phyloP scores from a whole-genome alignment of 2,797 vertebrate genomes.

The Oreochromis grahami region DNA sequence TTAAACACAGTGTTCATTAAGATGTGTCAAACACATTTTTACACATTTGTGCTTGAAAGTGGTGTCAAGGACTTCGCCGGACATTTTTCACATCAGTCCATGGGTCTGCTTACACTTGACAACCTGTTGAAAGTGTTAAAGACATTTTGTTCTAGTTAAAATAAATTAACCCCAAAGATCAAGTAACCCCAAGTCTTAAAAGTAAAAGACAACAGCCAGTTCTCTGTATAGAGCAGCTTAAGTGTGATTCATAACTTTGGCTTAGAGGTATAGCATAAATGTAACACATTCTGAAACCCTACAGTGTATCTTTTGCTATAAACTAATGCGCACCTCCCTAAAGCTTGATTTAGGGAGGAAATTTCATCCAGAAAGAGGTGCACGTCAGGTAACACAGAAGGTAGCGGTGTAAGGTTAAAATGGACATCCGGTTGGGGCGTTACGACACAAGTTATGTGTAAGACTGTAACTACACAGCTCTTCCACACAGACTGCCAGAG shows the following conservation, averaged over 20 bases:
- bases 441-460: rapidly evolving
- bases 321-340: neutral
- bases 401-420: neutral
- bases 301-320: neutral
- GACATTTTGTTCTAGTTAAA: neutral
- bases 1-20: neutral
- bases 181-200: neutral
- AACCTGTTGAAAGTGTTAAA: neutral
- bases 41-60: neutral
- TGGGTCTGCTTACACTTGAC: neutral
- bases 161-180: neutral
- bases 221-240: neutral
- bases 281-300: neutral
- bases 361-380: neutral
- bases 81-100: neutral
- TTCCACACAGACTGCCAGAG: neutral
- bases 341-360: neutral
- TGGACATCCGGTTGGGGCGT: neutral
- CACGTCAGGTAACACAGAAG: neutral
- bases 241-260: neutral
- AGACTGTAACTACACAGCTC: neutral
- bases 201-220: neutral
- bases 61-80: neutral
- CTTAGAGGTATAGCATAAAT: neutral
- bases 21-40: constrained; percentile 6